Evolutionary conservation across 2,797 vertebrate genomes (phyloP).

Genomic region (Neosilurus mollespiculum): DNA sequence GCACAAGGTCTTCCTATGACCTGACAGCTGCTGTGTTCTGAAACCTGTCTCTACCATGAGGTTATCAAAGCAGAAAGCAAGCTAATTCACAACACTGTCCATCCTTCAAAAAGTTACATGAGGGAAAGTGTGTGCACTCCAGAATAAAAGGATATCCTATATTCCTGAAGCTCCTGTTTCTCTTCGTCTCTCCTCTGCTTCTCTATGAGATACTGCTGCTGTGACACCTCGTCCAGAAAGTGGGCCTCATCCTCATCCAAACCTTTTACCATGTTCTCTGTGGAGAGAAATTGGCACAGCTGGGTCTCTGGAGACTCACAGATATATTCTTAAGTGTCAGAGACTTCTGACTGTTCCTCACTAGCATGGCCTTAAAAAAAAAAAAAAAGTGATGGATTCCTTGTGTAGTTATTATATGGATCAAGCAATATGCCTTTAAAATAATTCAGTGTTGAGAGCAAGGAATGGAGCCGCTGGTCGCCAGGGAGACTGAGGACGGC

Average conservation of each 20-base stretch:
- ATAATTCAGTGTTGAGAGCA: conserved; percentile 40
- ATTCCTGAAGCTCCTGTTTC: conserved; percentile 87
- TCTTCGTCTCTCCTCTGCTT: conserved; percentile 94
- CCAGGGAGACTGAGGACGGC: conserved; percentile 52
- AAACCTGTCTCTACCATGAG: conserved; percentile 39
- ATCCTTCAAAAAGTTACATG: not conserved
- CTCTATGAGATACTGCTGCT: conserved; percentile 91
- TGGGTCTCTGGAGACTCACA: conserved; percentile 54
- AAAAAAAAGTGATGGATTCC: not conserved
- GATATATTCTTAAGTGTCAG: not conserved
- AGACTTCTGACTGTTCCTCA: not conserved
- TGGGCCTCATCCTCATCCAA: conserved; percentile 92
- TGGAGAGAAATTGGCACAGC: conserved; percentile 33
- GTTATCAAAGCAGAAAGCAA: conserved; percentile 46
- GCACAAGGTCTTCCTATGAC: conserved; percentile 37
- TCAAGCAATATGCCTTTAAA: conserved; percentile 45
- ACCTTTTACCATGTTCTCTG: conserved; percentile 99
- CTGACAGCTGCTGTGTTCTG: conserved; percentile 35
- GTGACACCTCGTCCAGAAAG: conserved; percentile 97
- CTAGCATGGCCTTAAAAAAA: not conserved
- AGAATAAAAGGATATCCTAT: conserved; percentile 91
- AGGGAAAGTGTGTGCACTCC: not conserved
- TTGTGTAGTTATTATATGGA: conserved; percentile 26
- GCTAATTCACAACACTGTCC: conserved; percentile 15
- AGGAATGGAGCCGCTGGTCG: conserved; percentile 47